Base-by-base conservation (phyloP, 1,140 invertebrate species). In the Proctacanthus coquilletti region DNA sequence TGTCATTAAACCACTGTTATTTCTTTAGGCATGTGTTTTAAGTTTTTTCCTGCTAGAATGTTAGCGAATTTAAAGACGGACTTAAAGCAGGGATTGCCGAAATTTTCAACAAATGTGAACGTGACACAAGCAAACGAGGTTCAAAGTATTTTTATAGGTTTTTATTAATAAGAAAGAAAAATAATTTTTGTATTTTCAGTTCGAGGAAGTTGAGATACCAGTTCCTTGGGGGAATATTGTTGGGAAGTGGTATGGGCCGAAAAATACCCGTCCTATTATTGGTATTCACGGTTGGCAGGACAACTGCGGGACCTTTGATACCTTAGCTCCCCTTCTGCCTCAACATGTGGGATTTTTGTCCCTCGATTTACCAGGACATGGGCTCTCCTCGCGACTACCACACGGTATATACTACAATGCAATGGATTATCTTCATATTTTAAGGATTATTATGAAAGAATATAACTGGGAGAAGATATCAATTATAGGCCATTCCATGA, bases 221-320 rank as follows among this genome's bases (percentile, higher is more conserved):
- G 65, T 75, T 2, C 69, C 71, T 27, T 80, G 54, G 53, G 79
- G 80, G 2, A 66, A 77, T 44, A 46, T 83, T 5, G 57, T 74
- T 9, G 77, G 70, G 41, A 82, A 80, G 62, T 64, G 72, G 56
- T 84, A 77, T 72, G 75, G 75, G 9, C 65, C 66, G 3, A 63
- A 65, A 31, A 57, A 73, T 41, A 61, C 66, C 6, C 59, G 68
- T 29, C 80, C 80, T 1, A 70, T 84, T 33, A 47, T 85, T 11
- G 69, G 71, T 1, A 45, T 84, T 27, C 82, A 86, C 51, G 82
- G 81, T 2, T 83, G 78, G 77, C 70, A 76, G 57, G 77, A 80
- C 45, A 84, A 82, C 54, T 75, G 77, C 10, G 76, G 72, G 3
- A 73, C 74, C 2, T 84, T 80, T 61, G 78, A 84, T 52, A 62